phyloP scores from a whole-genome alignment of 2,888 invertebrate genomes.

The Aphodius granarius region DNA sequence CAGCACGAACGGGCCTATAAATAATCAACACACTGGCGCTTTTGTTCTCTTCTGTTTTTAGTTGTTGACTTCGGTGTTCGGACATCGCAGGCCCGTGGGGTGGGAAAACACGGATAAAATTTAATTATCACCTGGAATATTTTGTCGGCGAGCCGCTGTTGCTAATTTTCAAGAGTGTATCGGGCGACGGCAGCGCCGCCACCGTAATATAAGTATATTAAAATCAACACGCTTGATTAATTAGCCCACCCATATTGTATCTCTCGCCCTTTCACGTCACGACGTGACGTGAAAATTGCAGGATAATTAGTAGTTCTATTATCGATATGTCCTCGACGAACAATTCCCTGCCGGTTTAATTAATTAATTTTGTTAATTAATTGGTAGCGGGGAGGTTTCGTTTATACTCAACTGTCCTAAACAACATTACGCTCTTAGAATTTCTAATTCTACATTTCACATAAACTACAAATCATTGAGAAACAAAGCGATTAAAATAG shows the following conservation, averaged over 20 bases:
- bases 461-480: too few species aligned
- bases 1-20: neutral
- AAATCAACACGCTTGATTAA: neutral
- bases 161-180: neutral
- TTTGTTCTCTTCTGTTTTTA: neutral
- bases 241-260: neutral
- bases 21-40: neutral
- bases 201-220: neutral
- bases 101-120: neutral
- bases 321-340: neutral
- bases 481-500: too few species aligned
- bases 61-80: neutral
- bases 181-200: neutral
- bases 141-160: neutral
- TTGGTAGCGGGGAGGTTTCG: neutral
- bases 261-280: neutral
- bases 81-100: neutral
- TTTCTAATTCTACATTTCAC: neutral
- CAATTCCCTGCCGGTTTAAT: neutral
- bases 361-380: neutral
- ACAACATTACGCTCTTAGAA: neutral
- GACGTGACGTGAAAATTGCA: neutral
- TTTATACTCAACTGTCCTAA: neutral
- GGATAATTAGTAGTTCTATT: neutral
- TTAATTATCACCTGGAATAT: neutral